Evolutionary conservation across 2,113 vertebrate species (phyloP).

Genomic region (Eurystomus gularis): DNA sequence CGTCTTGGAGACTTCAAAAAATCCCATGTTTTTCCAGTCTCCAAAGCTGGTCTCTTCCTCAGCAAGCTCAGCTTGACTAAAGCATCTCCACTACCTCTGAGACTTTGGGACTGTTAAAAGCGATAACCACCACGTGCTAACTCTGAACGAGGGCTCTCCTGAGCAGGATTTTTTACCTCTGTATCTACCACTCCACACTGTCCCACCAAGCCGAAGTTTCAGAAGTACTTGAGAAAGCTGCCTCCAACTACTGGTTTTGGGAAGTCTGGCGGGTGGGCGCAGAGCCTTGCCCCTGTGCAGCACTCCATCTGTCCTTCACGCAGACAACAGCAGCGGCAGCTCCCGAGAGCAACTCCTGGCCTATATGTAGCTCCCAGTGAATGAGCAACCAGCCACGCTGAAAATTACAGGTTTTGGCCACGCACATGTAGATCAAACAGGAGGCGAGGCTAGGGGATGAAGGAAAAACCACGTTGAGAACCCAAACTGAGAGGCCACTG

Average conservation of each 20-base stretch:
- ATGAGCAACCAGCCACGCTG: background rate
- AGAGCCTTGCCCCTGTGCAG: background rate
- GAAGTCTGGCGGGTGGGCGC: background rate
- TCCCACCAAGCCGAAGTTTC: background rate
- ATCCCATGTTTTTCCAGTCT: background rate
- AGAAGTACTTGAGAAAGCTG: background rate
- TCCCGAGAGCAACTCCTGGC: background rate
- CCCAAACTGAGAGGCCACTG: background rate
- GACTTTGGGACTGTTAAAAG: background rate
- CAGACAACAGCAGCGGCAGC: background rate
- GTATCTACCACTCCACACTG: background rate
- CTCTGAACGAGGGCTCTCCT: background rate
- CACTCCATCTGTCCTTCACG: background rate
- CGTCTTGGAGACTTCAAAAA: background rate
- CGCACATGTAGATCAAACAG: rapidly evolving
- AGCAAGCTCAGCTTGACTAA: background rate
- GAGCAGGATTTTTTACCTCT: background rate
- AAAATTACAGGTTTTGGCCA: conserved; percentile 13
- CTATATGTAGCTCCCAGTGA: background rate
- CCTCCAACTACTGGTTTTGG: background rate
- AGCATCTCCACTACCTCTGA: background rate
- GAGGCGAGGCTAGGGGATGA: background rate
- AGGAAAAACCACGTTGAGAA: background rate
- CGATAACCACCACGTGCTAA: background rate
- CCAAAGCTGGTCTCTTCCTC: background rate